These are phyloP conservation scores for Pristionchus exspectatus DNA, from an alignment of 2,888 invertebrate genomes.

Conservation along the genomic window DNA sequence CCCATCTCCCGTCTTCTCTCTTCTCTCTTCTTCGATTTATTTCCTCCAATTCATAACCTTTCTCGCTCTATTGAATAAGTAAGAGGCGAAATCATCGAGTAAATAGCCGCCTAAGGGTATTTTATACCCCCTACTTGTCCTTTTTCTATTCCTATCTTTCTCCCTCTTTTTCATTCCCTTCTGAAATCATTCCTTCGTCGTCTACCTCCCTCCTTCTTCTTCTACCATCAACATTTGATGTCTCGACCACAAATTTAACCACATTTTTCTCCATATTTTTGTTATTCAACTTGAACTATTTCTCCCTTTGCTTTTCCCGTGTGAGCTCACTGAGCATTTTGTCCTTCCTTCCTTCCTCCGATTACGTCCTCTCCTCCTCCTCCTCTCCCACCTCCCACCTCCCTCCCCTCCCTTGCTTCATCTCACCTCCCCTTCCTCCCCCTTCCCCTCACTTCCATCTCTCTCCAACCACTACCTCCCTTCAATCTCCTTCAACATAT, in stretches of 20 bases:
- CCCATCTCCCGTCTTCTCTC: conserved; percentile 16
- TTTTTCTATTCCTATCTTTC: not conserved
- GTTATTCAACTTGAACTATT: not conserved
- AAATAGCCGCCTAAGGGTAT: not conserved
- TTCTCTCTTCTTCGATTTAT: conserved; percentile 15
- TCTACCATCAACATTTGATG: no score
- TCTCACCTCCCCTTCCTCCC: not conserved
- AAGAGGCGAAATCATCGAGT: not conserved
- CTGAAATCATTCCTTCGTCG: not conserved
- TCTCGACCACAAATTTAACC: not conserved
- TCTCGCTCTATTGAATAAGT: conserved; percentile 5
- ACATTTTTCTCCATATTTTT: not conserved
- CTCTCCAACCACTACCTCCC: not conserved
- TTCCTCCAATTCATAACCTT: conserved; percentile 8
- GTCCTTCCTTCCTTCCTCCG: not conserved
- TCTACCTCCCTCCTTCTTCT: no score
- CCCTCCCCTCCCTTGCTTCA: not conserved
- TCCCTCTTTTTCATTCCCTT: not conserved
- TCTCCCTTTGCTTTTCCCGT: not conserved
- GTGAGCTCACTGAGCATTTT: not conserved
- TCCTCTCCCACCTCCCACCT: not conserved
- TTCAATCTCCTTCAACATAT: no score
- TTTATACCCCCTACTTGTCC: not conserved
- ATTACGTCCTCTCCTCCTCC: not conserved
- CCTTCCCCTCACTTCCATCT: not conserved